Conservation (phyloP, 2,888 invertebrate genomes). For the Thalpophila matura region DNA sequence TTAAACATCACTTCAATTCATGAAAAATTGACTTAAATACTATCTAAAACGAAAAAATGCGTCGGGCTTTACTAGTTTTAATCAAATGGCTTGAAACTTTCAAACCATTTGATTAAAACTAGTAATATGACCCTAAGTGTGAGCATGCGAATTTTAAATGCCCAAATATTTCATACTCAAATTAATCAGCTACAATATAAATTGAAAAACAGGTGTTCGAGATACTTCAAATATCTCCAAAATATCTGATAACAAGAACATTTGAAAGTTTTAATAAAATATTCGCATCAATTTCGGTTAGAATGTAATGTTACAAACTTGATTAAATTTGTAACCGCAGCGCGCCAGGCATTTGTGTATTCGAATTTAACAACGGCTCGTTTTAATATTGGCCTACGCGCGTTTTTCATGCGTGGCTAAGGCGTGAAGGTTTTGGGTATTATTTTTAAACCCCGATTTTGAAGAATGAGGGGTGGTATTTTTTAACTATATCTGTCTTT, state of each 20-base stretch:
- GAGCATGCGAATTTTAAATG: too few species aligned
- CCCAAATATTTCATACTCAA: background rate
- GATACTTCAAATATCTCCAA: slow-evolving; percentile 5
- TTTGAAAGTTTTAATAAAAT: slow-evolving; percentile 29
- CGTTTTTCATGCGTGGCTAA: slow-evolving; percentile 1
- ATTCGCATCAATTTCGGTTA: slow-evolving; percentile 30
- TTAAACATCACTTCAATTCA: too few species aligned
- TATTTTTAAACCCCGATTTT: too few species aligned
- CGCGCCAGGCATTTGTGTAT: slow-evolving; percentile 30
- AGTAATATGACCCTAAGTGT: too few species aligned
- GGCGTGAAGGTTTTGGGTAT: background rate
- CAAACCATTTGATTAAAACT: too few species aligned
- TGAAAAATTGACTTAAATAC: too few species aligned
- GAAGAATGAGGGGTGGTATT: too few species aligned
- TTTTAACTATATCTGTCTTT: too few species aligned
- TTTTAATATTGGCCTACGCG: background rate
- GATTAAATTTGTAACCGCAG: slow-evolving; percentile 53
- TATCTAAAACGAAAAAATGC: too few species aligned
- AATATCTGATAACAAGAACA: slow-evolving; percentile 2
- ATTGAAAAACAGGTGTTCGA: background rate
- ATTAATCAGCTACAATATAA: background rate
- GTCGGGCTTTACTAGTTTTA: too few species aligned
- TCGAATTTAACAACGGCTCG: slow-evolving; percentile 32
- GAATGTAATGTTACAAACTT: slow-evolving; percentile 31
- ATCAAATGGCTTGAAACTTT: too few species aligned